These are phyloP conservation scores for Urosaurus nigricauda DNA, from an alignment of 2,797 vertebrate species.

Conservation along the genomic window DNA sequence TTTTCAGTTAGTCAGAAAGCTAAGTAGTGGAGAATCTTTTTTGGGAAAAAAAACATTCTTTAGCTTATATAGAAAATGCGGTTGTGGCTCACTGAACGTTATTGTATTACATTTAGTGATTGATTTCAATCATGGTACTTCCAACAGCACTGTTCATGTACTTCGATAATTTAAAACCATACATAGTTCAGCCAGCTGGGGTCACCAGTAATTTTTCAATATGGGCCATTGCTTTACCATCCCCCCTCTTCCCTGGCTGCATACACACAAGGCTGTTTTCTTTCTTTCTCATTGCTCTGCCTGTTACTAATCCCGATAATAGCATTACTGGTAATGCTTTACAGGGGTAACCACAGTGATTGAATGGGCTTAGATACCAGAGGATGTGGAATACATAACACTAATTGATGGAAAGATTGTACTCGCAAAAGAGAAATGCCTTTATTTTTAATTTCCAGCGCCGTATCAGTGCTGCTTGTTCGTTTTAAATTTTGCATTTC, in stretches of 20 bases:
- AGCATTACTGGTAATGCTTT: conserved; percentile 1
- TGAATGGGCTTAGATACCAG: background rate
- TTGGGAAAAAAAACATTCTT: conserved; percentile 22
- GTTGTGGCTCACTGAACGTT: conserved; percentile 17
- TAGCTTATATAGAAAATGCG: background rate
- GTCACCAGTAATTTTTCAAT: background rate
- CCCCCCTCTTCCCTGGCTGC: background rate
- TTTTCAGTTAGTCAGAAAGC: background rate
- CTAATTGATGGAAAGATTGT: conserved; percentile 21
- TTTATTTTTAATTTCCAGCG: background rate
- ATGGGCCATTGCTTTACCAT: background rate
- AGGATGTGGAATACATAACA: background rate
- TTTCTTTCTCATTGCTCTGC: conserved; percentile 12
- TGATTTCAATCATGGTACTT: background rate
- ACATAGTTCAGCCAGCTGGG: conserved; percentile 34
- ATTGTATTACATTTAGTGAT: background rate
- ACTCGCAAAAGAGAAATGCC: background rate
- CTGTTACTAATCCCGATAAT: background rate
- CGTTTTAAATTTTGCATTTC: background rate
- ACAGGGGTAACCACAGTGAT: background rate
- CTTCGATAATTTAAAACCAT: conserved; percentile 11
- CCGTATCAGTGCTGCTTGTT: background rate
- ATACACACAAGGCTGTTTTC: conserved; percentile 3
- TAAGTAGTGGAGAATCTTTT: background rate
- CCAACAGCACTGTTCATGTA: background rate